Evolutionary conservation across 2,113 vertebrate genomes (phyloP).

Genomic region (Chionodraco myersi): DNA sequence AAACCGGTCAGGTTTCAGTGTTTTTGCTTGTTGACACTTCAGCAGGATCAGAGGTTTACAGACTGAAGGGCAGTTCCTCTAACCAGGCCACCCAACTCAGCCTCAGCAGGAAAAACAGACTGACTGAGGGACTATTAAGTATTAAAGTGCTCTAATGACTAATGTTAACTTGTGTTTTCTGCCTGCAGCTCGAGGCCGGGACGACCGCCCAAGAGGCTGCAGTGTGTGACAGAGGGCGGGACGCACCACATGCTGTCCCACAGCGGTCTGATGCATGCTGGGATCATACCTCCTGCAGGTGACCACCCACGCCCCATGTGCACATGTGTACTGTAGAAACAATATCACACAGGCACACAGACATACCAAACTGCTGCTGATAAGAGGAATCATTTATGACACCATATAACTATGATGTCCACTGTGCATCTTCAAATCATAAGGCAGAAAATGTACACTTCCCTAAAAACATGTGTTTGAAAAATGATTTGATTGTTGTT

Average conservation of each 20-base stretch:
- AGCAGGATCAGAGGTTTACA: slow-evolving; percentile 73
- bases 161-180: slow-evolving; percentile 53
- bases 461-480: no score
- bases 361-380: not conserved
- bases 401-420: no score
- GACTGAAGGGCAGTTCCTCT: slow-evolving; percentile 65
- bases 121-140: slow-evolving; percentile 32
- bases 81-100: slow-evolving; percentile 69
- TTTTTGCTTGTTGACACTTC: slow-evolving; percentile 72
- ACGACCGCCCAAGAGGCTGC: slow-evolving; percentile 98
- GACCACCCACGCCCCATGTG: slow-evolving; percentile 65
- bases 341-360: slow-evolving; percentile 5
- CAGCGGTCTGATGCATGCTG: slow-evolving; percentile 95
- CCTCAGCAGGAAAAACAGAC: slow-evolving; percentile 58
- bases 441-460: no score
- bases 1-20: slow-evolving; percentile 69
- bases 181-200: slow-evolving; percentile 95
- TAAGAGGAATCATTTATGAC: no score
- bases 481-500: no score
- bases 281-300: slow-evolving; percentile 98
- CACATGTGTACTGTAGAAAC: not conserved
- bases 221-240: slow-evolving; percentile 91
- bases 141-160: slow-evolving; percentile 63
- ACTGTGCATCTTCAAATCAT: no score
- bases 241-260: slow-evolving; percentile 96